Evolutionary conservation across 2,888 invertebrate genomes (phyloP).

Genomic region (Baronia brevicornis): DNA sequence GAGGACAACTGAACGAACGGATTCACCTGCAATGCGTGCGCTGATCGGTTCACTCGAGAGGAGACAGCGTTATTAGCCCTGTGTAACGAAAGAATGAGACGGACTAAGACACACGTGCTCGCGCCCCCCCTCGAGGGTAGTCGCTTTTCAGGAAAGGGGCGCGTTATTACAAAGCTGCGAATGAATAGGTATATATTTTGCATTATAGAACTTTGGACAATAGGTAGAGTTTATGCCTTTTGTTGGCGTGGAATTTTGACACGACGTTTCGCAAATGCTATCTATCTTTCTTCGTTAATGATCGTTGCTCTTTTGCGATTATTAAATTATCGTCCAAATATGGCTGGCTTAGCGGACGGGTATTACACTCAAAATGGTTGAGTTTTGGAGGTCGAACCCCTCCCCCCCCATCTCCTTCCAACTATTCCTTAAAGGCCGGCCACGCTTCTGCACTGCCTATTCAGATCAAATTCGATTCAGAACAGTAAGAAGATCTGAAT

Average conservation of each 20-base stretch:
- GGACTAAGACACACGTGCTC: slow-evolving; percentile 56
- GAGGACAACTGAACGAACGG: slow-evolving; percentile 50
- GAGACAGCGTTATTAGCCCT: slow-evolving; percentile 28
- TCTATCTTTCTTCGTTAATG: slow-evolving; percentile 37
- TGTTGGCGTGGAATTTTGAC: slow-evolving; percentile 42
- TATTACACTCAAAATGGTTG: no score
- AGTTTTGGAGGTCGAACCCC: no score
- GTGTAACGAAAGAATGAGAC: slow-evolving; percentile 32
- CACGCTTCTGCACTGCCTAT: no score
- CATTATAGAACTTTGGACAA: slow-evolving; percentile 54
- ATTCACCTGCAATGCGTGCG: slow-evolving; percentile 74
- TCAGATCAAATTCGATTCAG: no score
- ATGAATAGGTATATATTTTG: slow-evolving; percentile 60
- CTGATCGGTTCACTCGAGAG: slow-evolving; percentile 46
- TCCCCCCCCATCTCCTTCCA: no score
- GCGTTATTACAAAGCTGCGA: slow-evolving; percentile 58
- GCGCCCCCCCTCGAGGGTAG: slow-evolving; percentile 44
- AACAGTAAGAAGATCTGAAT: no score
- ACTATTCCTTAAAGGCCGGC: no score
- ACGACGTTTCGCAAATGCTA: slow-evolving; percentile 35
- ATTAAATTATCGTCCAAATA: slow-evolving; percentile 9
- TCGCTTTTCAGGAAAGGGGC: slow-evolving; percentile 62
- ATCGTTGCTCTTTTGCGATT: slow-evolving; percentile 20
- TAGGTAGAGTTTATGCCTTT: slow-evolving; percentile 46
- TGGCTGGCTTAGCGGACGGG: no score